These are phyloP conservation scores for Drosophila borealis DNA, from an alignment of 2,888 invertebrate genomes.

Conservation along the genomic window DNA sequence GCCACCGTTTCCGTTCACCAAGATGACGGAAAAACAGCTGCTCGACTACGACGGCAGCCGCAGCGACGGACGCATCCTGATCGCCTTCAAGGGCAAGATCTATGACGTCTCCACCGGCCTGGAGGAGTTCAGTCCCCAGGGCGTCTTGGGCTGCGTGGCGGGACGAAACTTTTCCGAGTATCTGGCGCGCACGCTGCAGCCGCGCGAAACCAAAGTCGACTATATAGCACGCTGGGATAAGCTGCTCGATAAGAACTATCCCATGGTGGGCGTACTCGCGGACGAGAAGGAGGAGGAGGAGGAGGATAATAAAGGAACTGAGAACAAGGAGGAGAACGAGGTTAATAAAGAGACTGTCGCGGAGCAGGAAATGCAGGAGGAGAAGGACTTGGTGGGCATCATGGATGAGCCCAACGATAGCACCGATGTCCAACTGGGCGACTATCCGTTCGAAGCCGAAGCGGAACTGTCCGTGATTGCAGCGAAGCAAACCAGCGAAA, in stretches of 20 bases:
- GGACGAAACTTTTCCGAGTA: conserved; percentile 51
- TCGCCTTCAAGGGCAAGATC: conserved; percentile 46
- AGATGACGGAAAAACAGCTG: conserved; percentile 17
- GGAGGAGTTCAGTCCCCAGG: conserved; percentile 29
- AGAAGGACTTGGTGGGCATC: too few species aligned
- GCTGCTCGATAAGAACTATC: conserved; percentile 7
- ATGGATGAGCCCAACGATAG: too few species aligned
- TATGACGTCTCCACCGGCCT: conserved; percentile 52
- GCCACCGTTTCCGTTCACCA: conserved; percentile 5
- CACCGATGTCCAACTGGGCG: too few species aligned
- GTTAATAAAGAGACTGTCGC: too few species aligned
- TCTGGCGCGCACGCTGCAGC: conserved; percentile 8
- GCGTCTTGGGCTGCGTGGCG: conserved; percentile 35
- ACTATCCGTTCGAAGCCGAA: too few species aligned
- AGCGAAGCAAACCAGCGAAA: too few species aligned
- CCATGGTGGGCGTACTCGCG: background rate
- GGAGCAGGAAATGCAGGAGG: too few species aligned
- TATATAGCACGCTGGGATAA: conserved; percentile 24
- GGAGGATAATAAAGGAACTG: background rate
- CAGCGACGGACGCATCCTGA: conserved; percentile 57
- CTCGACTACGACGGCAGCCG: conserved; percentile 46
- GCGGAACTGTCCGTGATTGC: too few species aligned
- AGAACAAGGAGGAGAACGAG: too few species aligned
- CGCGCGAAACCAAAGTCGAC: background rate
- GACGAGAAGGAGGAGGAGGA: background rate